phyloP scores from a whole-genome alignment of 92 coral and sea anemone genomes.

The Ricordea florida region DNA sequence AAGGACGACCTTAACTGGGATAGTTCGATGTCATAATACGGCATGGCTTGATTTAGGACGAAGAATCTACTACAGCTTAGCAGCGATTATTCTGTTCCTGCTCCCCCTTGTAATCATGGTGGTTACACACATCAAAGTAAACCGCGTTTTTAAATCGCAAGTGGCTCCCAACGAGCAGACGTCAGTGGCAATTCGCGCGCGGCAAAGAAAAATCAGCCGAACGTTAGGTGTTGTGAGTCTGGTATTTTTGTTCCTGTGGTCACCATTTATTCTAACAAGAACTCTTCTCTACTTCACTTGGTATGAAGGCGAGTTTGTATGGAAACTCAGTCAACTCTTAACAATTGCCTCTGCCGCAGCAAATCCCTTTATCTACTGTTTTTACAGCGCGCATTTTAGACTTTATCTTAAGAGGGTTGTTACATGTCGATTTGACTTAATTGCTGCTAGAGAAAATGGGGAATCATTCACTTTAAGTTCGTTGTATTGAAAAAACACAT shows the following conservation, averaged over 20 bases:
- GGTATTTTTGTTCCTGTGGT: conserved; percentile 61
- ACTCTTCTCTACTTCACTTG: conserved; percentile 68
- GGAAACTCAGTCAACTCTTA: conserved; percentile 72
- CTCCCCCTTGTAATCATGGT: conserved; percentile 65
- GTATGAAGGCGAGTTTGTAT: conserved; percentile 56
- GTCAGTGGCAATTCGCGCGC: conserved; percentile 32
- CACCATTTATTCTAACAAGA: conserved; percentile 67
- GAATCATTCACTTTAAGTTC: conserved; percentile 1
- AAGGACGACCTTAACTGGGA: not conserved
- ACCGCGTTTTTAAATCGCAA: conserved; percentile 57
- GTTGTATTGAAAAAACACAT: not conserved
- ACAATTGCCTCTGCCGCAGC: conserved; percentile 70
- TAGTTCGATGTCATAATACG: conserved; percentile 36
- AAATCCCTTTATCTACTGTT: conserved; percentile 81
- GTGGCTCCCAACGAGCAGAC: conserved; percentile 69
- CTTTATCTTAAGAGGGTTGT: conserved; percentile 60
- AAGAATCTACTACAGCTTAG: conserved; percentile 69
- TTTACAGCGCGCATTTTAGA: conserved; percentile 74
- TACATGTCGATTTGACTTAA: conserved; percentile 51
- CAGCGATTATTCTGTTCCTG: conserved; percentile 52
- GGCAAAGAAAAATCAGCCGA: conserved; percentile 73
- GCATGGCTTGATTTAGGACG: conserved; percentile 66
- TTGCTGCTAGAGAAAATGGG: not conserved
- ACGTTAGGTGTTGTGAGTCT: conserved; percentile 60
- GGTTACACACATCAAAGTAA: conserved; percentile 66